Evolutionary conservation across 2,113 vertebrate genomes (phyloP).

Genomic region (Apistogramma diplotaenia): DNA sequence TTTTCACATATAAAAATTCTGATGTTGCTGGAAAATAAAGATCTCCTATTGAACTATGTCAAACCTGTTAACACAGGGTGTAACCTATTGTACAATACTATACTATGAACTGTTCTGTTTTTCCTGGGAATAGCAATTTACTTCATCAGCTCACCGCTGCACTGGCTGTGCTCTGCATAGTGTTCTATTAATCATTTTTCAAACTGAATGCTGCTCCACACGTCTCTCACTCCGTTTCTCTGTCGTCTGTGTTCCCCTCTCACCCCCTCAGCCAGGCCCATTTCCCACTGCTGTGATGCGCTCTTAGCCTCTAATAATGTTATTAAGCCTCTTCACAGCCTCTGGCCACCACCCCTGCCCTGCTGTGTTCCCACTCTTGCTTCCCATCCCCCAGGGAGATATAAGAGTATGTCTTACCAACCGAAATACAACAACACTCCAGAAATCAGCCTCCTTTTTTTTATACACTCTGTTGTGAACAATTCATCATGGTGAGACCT

Average conservation of each 20-base stretch:
- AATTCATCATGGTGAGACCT: background rate
- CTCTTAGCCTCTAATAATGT: conserved; percentile 62
- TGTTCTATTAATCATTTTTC: conserved; percentile 47
- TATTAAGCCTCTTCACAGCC: conserved; percentile 63
- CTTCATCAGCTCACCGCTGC: conserved; percentile 20
- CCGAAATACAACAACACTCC: conserved; percentile 15
- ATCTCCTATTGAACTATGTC: background rate
- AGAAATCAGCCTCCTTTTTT: background rate
- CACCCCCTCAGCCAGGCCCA: background rate
- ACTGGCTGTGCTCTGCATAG: conserved; percentile 30
- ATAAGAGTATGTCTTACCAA: conserved; percentile 21
- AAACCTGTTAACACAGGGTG: background rate
- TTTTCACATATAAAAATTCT: background rate
- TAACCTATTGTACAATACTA: background rate
- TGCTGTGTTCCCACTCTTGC: conserved; percentile 47
- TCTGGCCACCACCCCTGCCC: conserved; percentile 44
- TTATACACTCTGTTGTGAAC: conserved; percentile 2
- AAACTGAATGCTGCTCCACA: background rate
- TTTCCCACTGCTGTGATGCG: conserved; percentile 5
- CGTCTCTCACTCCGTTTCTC: conserved; percentile 2
- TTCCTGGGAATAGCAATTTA: conserved; percentile 38
- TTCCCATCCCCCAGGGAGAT: conserved; percentile 39
- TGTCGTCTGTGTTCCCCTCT: background rate
- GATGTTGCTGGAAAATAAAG: background rate
- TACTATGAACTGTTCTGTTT: conserved; percentile 30